These are phyloP conservation scores for Brevipalpus yothersi DNA, from an alignment of 1,140 invertebrate genomes.

Conservation along the genomic window DNA sequence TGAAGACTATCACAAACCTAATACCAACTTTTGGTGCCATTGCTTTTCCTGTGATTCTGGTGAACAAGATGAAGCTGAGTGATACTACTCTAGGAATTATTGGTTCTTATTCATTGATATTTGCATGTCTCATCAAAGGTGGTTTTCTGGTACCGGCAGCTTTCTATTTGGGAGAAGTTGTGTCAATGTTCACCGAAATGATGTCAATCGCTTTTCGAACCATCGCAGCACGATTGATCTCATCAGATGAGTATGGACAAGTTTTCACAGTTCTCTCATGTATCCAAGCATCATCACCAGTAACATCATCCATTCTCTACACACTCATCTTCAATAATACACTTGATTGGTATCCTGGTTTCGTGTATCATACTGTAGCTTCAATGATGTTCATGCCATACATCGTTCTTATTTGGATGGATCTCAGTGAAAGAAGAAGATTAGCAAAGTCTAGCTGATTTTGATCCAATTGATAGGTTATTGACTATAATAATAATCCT, in stretches of 20 bases:
- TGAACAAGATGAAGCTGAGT: background rate
- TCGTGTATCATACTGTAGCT: background rate
- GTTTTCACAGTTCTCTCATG: background rate
- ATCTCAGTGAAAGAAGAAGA: background rate
- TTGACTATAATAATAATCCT: too few species aligned
- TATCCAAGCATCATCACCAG: background rate
- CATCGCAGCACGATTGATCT: background rate
- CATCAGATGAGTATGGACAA: background rate
- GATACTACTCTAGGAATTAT: background rate
- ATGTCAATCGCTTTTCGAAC: background rate
- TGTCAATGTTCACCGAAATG: background rate
- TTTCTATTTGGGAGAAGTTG: background rate
- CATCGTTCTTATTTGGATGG: background rate
- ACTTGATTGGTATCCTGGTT: background rate
- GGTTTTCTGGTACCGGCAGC: background rate
- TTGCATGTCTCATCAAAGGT: background rate
- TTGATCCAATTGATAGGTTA: too few species aligned
- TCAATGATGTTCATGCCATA: background rate
- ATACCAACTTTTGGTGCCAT: background rate
- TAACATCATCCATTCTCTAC: background rate
- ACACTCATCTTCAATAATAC: background rate
- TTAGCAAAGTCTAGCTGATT: too few species aligned
- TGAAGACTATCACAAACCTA: background rate
- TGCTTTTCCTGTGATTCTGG: background rate
- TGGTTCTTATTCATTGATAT: background rate